Conservation (phyloP, 2,797 vertebrate species). For the Spea hammondii region DNA sequence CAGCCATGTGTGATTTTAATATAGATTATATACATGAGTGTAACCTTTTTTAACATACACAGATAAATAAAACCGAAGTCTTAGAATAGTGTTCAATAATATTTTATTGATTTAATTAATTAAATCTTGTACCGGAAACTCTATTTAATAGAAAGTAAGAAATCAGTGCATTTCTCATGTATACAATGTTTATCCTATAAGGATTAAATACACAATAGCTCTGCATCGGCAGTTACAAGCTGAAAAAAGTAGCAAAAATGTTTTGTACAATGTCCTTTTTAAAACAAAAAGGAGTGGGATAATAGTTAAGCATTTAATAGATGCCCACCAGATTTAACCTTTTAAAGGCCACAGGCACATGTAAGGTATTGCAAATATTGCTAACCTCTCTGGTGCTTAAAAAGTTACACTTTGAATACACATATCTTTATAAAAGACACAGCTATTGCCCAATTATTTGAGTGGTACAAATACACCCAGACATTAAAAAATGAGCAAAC, state of each 20-base stretch:
- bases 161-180: conserved; percentile 9
- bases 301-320: not conserved
- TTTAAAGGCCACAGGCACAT: no score
- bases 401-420: not conserved
- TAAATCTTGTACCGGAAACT: not conserved
- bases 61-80: not conserved
- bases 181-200: conserved; percentile 16
- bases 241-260: conserved; percentile 23
- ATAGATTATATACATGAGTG: no score
- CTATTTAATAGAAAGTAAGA: conserved; percentile 16
- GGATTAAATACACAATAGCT: conserved; percentile 25
- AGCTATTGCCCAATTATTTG: no score
- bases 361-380: not conserved
- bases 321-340: no score
- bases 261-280: conserved; percentile 39
- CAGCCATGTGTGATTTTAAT: no score
- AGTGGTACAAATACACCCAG: no score
- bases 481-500: no score
- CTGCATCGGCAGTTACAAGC: conserved; percentile 25
- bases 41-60: not conserved
- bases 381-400: not conserved
- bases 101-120: conserved; percentile 47
- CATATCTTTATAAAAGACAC: conserved; percentile 37
- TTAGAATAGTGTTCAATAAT: conserved; percentile 31
- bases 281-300: conserved; percentile 33